Evolutionary conservation across 30 jellyfish, hydroid and myxozoan species (phyloP).

Genomic region (Morbakka virulenta): DNA sequence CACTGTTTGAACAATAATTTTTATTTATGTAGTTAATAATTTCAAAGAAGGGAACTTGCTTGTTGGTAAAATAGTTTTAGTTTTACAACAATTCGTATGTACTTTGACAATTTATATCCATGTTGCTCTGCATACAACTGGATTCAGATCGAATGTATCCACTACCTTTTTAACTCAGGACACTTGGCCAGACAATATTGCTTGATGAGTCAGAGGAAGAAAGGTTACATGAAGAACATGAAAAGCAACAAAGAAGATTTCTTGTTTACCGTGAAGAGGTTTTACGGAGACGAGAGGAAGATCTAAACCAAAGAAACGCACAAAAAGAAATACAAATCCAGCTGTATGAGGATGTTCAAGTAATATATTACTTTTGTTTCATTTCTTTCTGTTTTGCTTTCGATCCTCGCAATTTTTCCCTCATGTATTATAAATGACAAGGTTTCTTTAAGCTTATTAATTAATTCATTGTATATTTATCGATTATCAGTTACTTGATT

Average conservation of each 20-base stretch:
- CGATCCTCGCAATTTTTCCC: not conserved
- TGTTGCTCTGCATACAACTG: too few relatives aligned
- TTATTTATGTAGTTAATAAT: too few relatives aligned
- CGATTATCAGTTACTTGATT: too few relatives aligned
- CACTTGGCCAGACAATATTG: slow-evolving; percentile 60
- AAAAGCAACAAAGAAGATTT: slow-evolving; percentile 37
- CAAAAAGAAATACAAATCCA: slow-evolving; percentile 77
- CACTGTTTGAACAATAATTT: too few relatives aligned
- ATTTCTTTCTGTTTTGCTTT: not conserved
- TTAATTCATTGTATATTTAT: not conserved
- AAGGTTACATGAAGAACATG: slow-evolving; percentile 37
- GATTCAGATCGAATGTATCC: too few relatives aligned
- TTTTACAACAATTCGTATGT: too few relatives aligned
- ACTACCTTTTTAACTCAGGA: slow-evolving; percentile 35
- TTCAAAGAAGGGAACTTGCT: too few relatives aligned
- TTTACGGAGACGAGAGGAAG: slow-evolving; percentile 70
- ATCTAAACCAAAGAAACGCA: slow-evolving; percentile 63
- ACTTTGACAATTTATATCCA: too few relatives aligned
- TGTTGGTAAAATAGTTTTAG: too few relatives aligned
- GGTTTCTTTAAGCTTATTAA: not conserved
- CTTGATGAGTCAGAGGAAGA: slow-evolving; percentile 79
- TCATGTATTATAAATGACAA: not conserved
- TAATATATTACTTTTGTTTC: not conserved
- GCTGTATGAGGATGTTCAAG: slow-evolving; percentile 86
- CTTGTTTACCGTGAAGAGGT: slow-evolving; percentile 55